These are phyloP conservation scores for Ellobius talpinus DNA, from an alignment of 2,113 vertebrate genomes.

Conservation along the genomic window DNA sequence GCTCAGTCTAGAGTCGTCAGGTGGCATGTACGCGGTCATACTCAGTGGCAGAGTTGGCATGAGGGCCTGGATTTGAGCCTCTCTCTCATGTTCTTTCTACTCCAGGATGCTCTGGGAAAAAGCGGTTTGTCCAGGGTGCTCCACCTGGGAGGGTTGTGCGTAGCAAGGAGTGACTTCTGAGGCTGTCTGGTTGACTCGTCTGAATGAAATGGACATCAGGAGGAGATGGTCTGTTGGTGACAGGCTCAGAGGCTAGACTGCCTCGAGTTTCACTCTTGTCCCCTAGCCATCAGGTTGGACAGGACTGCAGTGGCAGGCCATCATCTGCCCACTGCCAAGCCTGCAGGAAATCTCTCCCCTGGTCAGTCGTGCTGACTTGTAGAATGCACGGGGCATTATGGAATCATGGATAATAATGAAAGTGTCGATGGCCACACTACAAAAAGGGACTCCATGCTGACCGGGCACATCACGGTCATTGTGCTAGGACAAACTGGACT, in stretches of 20 bases:
- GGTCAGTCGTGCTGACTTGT: conserved; percentile 72
- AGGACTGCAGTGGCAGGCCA: neutral
- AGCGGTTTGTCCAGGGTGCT: neutral
- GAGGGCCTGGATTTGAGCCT: neutral
- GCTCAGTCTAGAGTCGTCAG: neutral
- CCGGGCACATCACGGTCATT: conserved; percentile 45
- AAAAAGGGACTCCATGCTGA: conserved; percentile 69
- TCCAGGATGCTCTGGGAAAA: neutral
- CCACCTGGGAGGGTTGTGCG: neutral
- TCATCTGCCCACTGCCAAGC: neutral
- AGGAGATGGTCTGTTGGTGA: neutral
- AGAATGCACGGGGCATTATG: conserved; percentile 31
- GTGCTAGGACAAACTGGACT: conserved; percentile 44
- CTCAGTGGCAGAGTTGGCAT: neutral
- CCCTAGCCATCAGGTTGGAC: neutral
- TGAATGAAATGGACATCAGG: neutral
- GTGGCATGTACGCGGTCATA: neutral
- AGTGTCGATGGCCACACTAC: conserved; percentile 58
- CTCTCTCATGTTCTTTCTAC: neutral
- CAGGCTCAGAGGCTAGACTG: neutral
- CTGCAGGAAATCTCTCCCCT: conserved; percentile 57
- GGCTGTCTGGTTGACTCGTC: neutral
- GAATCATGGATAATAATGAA: conserved; percentile 70
- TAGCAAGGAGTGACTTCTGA: neutral
- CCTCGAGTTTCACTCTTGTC: neutral